phyloP scores from a whole-genome alignment of 2,888 invertebrate species.

The Chrysotoxum bicinctum region DNA sequence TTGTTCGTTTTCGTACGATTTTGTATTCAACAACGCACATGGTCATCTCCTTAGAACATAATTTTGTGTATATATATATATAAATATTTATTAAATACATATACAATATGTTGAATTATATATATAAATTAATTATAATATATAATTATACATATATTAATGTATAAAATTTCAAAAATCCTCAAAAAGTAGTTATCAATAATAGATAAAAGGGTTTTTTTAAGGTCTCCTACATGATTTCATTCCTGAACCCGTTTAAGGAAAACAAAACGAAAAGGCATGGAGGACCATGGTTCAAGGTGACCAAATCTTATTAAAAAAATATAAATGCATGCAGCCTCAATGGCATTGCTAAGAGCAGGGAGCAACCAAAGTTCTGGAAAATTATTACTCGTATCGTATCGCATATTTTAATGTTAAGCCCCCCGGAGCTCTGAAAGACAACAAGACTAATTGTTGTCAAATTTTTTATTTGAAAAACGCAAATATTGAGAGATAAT shows the following conservation, averaged over 20 bases:
- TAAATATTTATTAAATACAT: too few relatives aligned
- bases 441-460: not conserved
- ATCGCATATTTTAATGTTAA: too few relatives aligned
- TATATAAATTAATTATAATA: too few relatives aligned
- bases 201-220: not conserved
- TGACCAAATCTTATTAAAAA: not conserved
- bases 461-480: not conserved
- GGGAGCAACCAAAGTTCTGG: not conserved
- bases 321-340: not conserved
- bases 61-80: too few relatives aligned
- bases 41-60: too few relatives aligned
- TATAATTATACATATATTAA: too few relatives aligned
- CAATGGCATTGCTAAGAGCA: not conserved
- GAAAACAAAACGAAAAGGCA: not conserved
- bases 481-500: not conserved
- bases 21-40: too few relatives aligned
- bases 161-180: not conserved
- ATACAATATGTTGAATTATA: too few relatives aligned
- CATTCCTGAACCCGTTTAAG: too few relatives aligned
- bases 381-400: not conserved
- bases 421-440: not conserved
- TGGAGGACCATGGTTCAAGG: not conserved
- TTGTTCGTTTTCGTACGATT: too few relatives aligned
- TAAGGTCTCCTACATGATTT: not conserved
- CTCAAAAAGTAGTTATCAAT: not conserved